These are phyloP conservation scores for Pachydiplax longipennis DNA, from an alignment of 2,888 invertebrate genomes.

Conservation along the genomic window DNA sequence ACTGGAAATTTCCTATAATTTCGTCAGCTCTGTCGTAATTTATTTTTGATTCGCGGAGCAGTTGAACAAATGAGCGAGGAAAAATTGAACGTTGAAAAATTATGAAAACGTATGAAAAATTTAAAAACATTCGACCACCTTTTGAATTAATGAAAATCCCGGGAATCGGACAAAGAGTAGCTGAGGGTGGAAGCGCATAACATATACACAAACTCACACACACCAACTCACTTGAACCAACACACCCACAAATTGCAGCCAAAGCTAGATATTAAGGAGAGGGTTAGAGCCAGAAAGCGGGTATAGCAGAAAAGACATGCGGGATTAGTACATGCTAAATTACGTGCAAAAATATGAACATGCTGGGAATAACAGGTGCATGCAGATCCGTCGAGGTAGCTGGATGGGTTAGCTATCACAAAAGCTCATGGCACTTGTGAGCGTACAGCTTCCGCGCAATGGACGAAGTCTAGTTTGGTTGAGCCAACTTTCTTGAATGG, in stretches of 20 bases:
- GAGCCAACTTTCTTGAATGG: not conserved
- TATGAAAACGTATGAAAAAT: too few relatives aligned
- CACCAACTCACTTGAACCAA: not conserved
- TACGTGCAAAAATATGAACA: not conserved
- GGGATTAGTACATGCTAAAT: not conserved
- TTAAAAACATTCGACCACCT: not conserved
- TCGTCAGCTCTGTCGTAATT: not conserved
- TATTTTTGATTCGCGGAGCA: not conserved
- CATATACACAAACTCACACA: not conserved
- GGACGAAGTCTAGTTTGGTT: not conserved
- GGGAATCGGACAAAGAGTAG: not conserved
- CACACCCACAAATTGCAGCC: not conserved
- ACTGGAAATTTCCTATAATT: not conserved
- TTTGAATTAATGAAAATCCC: not conserved
- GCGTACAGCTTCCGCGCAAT: not conserved
- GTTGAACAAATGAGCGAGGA: not conserved
- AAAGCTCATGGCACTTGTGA: too few relatives aligned
- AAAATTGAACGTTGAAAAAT: not conserved
- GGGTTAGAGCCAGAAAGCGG: not conserved
- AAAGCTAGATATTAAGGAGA: not conserved
- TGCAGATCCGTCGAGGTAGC: not conserved
- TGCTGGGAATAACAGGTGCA: not conserved
- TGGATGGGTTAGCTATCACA: too few relatives aligned
- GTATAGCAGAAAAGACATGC: not conserved
- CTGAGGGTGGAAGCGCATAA: not conserved